Percentiles rank a stretch among this genome's conserved stretches.
These are phyloP conservation scores for Pterocles orientalis DNA, from an alignment of 2,113 vertebrate genomes.

Conservation along the genomic window DNA sequence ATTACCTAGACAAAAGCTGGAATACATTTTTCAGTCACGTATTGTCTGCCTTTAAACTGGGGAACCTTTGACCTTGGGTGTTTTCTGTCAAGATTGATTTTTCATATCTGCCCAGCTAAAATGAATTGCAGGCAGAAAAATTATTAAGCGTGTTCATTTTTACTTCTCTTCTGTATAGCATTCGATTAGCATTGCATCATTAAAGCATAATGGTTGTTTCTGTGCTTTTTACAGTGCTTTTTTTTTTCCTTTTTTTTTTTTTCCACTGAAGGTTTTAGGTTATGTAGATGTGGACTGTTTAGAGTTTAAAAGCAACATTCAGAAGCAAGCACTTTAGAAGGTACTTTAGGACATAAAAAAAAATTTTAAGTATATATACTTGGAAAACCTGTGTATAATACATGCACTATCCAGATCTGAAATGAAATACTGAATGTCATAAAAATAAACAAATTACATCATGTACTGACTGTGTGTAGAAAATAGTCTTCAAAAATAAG, in stretches of 20 bases:
- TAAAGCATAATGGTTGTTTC: background rate
- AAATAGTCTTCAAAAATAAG: background rate
- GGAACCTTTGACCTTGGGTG: background rate
- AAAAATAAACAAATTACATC: background rate
- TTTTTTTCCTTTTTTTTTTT: background rate
- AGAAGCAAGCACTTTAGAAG: background rate
- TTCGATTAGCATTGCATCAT: background rate
- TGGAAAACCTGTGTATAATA: background rate
- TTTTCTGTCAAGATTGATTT: conserved; percentile 14
- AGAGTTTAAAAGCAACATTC: background rate
- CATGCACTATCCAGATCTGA: background rate
- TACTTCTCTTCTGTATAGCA: background rate
- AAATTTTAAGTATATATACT: background rate
- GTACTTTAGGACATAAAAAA: background rate
- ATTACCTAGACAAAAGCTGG: background rate
- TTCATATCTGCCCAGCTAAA: background rate
- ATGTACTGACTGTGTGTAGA: background rate
- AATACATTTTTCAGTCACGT: background rate
- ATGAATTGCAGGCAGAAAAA: background rate
- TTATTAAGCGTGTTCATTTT: background rate
- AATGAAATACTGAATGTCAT: background rate
- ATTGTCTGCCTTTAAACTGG: background rate
- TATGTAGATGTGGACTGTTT: background rate
- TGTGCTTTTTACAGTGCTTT: background rate
- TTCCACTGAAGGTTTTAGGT: background rate